Evolutionary conservation across 2,797 vertebrate genomes (phyloP), one percentile per base, ranked within the genome.

Genomic region (Vireo griseus): DNA sequence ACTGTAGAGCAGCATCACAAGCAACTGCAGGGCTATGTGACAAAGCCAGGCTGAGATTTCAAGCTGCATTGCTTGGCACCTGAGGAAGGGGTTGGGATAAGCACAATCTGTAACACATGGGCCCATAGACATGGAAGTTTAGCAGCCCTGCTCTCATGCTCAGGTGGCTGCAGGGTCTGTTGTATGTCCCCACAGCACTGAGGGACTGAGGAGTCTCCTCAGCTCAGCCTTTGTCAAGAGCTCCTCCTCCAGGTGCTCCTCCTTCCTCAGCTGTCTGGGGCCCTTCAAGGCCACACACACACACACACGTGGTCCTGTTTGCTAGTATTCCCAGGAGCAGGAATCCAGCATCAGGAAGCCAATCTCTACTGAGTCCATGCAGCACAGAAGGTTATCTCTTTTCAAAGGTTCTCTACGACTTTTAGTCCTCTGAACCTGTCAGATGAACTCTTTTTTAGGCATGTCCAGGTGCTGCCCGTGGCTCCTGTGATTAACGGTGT

Each of bases 121-220:
- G 3, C 20, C 45, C 0, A 0, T 3, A 19, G n/a, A 5, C 28
- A 6, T 5, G n/a, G 29, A 84, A 78, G 47, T 1, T 1, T 6
- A 69, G 29, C 5, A 31, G 31, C 28, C 13, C 40, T 17, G 21
- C 31, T 26, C 44, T 69, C 57, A 17, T 4, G 5, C 18, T 59
- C 2, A 0, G 1, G 21, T 31, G 24, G 26, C 9, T 52, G 40
- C 10, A 31, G 72, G 19, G 22, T 47, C 55, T 82, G 29, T 33
- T 63, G 5, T 16, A 35, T 4, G 5, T 54, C 22, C 25, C 11
- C 26, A n/a, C 35, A 89, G 21, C 26, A 33, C 2, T 9, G 28
- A 47, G 1, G 1, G 8, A 33, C 2, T 9, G 25, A 47, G 1
- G 1, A 9, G 6, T 24, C 31, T 81, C 20, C n/a, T 87, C 47